These are phyloP conservation scores for Disparrhopalites patrizii DNA, from an alignment of 2,888 invertebrate genomes.

Conservation along the genomic window DNA sequence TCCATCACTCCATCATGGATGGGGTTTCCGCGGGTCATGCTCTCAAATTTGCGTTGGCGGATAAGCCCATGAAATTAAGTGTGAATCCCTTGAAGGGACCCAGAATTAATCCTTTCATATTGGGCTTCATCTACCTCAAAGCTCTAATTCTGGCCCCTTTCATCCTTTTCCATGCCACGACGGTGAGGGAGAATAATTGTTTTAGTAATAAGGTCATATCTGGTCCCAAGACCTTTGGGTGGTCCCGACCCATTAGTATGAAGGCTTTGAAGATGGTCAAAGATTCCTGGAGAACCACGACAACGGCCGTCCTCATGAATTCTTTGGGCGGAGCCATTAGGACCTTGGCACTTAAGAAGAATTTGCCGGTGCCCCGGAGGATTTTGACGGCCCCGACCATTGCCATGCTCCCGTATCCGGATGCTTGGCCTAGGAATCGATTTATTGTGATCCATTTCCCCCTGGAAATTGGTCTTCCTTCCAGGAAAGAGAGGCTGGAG, in stretches of 20 bases:
- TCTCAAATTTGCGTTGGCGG: constrained; percentile 39
- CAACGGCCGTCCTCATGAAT: constrained; percentile 28
- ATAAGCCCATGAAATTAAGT: constrained; percentile 35
- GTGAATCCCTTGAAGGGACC: constrained; percentile 36
- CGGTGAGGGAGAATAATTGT: constrained; percentile 42
- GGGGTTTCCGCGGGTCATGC: constrained; percentile 42
- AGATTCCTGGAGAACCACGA: constrained; percentile 37
- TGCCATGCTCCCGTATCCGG: constrained; percentile 44
- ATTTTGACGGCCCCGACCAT: constrained; percentile 42
- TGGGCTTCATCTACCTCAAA: constrained; percentile 34
- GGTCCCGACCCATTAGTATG: constrained; percentile 39
- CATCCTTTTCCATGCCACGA: constrained; percentile 35
- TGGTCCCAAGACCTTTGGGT: constrained; percentile 43
- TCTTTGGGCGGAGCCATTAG: constrained; percentile 38
- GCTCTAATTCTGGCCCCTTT: constrained; percentile 36
- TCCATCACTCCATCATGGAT: constrained; percentile 45
- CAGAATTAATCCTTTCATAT: constrained; percentile 27
- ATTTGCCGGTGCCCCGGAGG: constrained; percentile 33
- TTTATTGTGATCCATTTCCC: constrained; percentile 40
- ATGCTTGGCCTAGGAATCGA: constrained; percentile 41
- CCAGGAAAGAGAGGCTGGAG: constrained; percentile 37
- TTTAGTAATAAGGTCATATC: constrained; percentile 42
- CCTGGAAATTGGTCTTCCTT: constrained; percentile 33
- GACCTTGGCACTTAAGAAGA: constrained; percentile 40
- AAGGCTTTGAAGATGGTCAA: constrained; percentile 39